Evolutionary conservation across 2,888 invertebrate species (phyloP).

Genomic region (Ernsta delagoae): DNA sequence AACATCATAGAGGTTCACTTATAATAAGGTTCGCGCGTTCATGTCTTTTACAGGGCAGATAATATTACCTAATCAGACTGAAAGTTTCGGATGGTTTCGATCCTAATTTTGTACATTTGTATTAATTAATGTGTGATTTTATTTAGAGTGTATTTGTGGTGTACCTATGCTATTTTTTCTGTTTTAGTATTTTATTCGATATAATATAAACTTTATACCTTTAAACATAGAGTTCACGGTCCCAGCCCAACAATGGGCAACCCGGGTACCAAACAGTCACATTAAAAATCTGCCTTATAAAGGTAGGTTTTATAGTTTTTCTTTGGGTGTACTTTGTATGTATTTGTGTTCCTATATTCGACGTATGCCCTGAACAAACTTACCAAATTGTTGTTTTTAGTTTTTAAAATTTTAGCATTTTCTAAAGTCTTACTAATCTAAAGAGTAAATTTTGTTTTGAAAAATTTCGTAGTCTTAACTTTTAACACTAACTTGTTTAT

Average conservation of each 20-base stretch:
- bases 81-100: conserved; percentile 56
- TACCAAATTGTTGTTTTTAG: conserved; percentile 73
- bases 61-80: conserved; percentile 65
- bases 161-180: conserved; percentile 41
- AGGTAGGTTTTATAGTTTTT: conserved; percentile 57
- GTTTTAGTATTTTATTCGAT: conserved; percentile 45
- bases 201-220: conserved; percentile 25
- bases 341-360: conserved; percentile 74
- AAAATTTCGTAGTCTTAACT: conserved; percentile 73
- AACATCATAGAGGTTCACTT: too few species aligned
- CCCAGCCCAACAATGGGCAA: background rate
- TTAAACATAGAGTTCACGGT: background rate
- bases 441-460: conserved; percentile 67
- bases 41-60: conserved; percentile 17
- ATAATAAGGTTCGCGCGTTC: conserved; percentile 19
- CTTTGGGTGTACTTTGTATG: conserved; percentile 54
- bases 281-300: conserved; percentile 60
- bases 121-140: conserved; percentile 50
- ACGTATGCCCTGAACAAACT: conserved; percentile 66
- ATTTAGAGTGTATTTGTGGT: conserved; percentile 52
- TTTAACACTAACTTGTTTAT: conserved; percentile 79
- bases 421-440: conserved; percentile 56
- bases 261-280: conserved; percentile 43
- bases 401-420: conserved; percentile 65
- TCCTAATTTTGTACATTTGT: conserved; percentile 65